Conservation (phyloP, 2,113 vertebrate genomes). For the Bubo scandiacus region DNA sequence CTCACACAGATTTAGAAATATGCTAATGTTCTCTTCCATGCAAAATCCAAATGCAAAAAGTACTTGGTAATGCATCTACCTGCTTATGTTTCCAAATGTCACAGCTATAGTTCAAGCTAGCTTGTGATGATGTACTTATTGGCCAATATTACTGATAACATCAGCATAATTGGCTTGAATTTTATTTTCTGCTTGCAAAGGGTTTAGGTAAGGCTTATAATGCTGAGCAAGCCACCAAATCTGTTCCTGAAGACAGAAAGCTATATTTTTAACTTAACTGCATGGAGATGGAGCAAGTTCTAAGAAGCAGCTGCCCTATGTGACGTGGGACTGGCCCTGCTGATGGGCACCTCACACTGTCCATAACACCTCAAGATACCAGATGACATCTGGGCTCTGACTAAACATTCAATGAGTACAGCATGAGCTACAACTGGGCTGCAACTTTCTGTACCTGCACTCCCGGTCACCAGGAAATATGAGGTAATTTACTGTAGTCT, state of each 20-base stretch:
- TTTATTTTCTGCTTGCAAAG: not conserved
- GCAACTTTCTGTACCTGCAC: not conserved
- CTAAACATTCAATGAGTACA: not conserved
- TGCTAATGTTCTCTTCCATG: not conserved
- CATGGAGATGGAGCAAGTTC: not conserved
- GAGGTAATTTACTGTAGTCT: not conserved
- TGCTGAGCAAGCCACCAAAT: not conserved
- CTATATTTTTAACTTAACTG: not conserved
- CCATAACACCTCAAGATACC: not conserved
- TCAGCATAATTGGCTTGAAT: not conserved
- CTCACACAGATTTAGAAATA: not conserved
- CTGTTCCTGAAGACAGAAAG: not conserved
- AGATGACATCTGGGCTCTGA: not conserved
- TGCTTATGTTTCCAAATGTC: not conserved
- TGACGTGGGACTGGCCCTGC: not conserved
- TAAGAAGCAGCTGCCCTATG: not conserved
- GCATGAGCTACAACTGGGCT: not conserved
- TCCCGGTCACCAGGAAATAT: not conserved
- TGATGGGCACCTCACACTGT: not conserved
- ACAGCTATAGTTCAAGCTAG: not conserved
- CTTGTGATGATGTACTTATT: not conserved
- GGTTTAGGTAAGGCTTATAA: not conserved
- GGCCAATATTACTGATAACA: not conserved
- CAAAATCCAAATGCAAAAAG: not conserved
- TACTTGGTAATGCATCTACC: not conserved